Conservation (phyloP, 2,797 vertebrate species). For the Falco cherrug region DNA sequence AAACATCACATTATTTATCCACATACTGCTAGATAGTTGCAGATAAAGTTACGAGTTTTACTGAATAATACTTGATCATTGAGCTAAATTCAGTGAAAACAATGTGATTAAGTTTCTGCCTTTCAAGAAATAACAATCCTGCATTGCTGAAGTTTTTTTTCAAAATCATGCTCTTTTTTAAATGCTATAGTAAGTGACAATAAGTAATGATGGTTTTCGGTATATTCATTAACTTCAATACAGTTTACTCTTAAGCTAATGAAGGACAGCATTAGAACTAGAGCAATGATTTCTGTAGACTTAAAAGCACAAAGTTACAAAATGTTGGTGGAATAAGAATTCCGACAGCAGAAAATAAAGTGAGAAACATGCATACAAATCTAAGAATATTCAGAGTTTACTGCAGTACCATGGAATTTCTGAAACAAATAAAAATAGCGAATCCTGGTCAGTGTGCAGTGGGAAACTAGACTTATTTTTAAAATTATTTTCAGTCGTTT, state of each 20-base stretch:
- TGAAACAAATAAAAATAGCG: not conserved
- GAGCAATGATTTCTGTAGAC: not conserved
- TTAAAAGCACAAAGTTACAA: not conserved
- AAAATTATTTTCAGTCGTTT: not conserved
- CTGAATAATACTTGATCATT: not conserved
- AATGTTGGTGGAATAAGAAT: not conserved
- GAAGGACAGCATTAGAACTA: not conserved
- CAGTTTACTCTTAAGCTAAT: not conserved
- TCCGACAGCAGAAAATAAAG: not conserved
- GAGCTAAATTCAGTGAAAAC: not conserved
- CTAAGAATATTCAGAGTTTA: not conserved
- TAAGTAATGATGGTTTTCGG: not conserved
- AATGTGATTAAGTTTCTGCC: not conserved
- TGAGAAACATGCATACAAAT: not conserved
- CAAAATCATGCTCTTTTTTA: not conserved
- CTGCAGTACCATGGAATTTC: not conserved
- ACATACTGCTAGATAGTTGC: not conserved
- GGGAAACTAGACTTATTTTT: not conserved
- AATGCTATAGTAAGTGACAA: not conserved
- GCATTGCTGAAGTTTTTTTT: not conserved
- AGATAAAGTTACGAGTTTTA: not conserved
- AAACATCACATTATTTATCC: not conserved
- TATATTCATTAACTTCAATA: not conserved
- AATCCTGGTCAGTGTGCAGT: not conserved
- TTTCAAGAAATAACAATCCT: not conserved